A percentile compares a stretch with the other conserved stretches of the same genome.
Conservation (phyloP, 2,888 invertebrate species). For the Drosophila eohydei region DNA sequence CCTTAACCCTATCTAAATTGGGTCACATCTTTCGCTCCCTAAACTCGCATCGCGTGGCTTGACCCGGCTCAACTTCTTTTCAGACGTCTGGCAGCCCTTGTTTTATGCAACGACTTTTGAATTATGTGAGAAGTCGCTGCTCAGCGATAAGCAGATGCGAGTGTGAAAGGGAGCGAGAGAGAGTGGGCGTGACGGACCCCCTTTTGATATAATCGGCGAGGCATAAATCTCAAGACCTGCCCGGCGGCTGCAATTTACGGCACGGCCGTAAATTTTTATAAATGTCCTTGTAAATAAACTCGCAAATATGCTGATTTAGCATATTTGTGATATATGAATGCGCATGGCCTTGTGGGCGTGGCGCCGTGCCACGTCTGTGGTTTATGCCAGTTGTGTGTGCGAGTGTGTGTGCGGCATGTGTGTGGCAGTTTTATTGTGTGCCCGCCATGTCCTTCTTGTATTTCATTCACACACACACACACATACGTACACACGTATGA, state of each 20-base stretch:
- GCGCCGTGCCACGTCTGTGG: constrained; percentile 64
- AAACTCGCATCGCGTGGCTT: constrained; percentile 20
- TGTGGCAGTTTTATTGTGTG: constrained; percentile 72
- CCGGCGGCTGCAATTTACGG: constrained; percentile 80
- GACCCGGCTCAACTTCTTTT: constrained; percentile 51
- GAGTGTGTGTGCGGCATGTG: constrained; percentile 42
- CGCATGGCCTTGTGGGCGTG: constrained; percentile 66
- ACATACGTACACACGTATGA: not conserved
- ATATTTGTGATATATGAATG: constrained; percentile 75
- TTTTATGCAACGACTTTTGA: constrained; percentile 64
- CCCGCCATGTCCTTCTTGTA: constrained; percentile 39
- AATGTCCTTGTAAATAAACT: constrained; percentile 81
- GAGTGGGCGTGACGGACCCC: not conserved
- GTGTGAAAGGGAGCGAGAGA: not conserved
- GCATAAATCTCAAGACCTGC: constrained; percentile 79
- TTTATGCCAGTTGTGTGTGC: constrained; percentile 48
- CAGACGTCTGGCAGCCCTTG: constrained; percentile 31
- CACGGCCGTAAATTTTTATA: constrained; percentile 78
- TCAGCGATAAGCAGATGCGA: constrained; percentile 39
- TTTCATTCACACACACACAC: constrained; percentile 16
- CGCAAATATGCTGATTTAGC: constrained; percentile 81
- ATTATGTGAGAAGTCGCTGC: constrained; percentile 70
- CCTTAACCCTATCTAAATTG: constrained; percentile 43
- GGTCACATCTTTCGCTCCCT: constrained; percentile 49
- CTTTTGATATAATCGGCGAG: constrained; percentile 71